These are phyloP conservation scores for Rhopalosiphum nymphaeae DNA, from an alignment of 2,888 invertebrate genomes.

Conservation along the genomic window DNA sequence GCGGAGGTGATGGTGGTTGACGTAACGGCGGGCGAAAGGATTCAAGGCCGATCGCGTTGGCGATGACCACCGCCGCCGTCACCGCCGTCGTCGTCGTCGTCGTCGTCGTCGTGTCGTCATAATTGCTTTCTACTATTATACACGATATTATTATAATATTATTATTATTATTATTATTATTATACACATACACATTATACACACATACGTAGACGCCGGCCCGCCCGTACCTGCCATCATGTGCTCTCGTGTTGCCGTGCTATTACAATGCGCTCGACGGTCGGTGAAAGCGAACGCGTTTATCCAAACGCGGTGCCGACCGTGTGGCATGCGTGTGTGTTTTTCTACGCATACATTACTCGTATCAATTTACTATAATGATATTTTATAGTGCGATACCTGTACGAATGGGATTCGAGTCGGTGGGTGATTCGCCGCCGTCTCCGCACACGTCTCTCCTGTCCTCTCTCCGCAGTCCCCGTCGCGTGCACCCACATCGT, in stretches of 20 bases:
- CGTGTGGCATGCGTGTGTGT: neutral
- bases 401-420: neutral
- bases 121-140: constrained; percentile 36
- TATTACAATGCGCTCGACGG: neutral
- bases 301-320: constrained; percentile 4
- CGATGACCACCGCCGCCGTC: constrained; percentile 41
- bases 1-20: constrained; percentile 37
- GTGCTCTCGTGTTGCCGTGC: constrained; percentile 17
- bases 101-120: constrained; percentile 49
- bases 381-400: neutral
- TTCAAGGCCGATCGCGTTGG: constrained; percentile 60
- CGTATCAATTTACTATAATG: neutral
- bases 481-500: neutral
- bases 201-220: neutral
- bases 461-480: neutral
- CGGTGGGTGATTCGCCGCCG: neutral
- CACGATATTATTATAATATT: neutral
- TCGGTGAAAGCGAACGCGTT: constrained; percentile 60
- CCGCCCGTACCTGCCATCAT: neutral
- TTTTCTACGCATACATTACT: neutral
- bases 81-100: neutral
- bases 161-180: neutral
- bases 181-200: no score
- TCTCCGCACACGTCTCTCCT: neutral
- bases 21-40: constrained; percentile 61